phyloP scores from a whole-genome alignment of 2,797 vertebrate species.

The Sylvilagus floridanus region DNA sequence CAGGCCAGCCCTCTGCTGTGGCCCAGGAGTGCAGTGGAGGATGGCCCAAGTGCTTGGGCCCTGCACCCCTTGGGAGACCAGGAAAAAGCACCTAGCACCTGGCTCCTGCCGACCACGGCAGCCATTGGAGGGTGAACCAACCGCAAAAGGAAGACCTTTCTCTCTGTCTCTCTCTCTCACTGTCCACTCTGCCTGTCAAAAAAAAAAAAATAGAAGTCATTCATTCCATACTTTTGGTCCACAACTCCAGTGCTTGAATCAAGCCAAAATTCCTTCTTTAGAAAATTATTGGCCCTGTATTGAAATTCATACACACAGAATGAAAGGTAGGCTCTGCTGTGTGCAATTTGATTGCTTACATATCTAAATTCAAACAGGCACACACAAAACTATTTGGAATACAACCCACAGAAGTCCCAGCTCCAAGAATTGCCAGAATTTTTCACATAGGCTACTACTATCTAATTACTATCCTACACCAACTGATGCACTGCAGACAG shows the following conservation, averaged over 20 bases:
- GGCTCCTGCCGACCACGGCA: no score
- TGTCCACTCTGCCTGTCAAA: no score
- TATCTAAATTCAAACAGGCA: neutral
- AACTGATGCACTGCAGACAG: neutral
- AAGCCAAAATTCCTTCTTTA: neutral
- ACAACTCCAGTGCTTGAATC: neutral
- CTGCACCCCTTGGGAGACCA: no score
- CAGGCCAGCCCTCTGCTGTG: no score
- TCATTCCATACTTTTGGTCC: neutral
- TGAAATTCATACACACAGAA: neutral
- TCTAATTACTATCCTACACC: no score
- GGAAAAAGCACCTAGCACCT: no score
- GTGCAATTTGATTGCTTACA: neutral
- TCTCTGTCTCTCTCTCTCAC: no score
- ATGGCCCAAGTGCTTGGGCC: no score
- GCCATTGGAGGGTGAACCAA: no score
- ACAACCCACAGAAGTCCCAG: neutral
- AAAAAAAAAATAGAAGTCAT: neutral
- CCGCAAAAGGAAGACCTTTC: no score
- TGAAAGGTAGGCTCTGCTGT: no score
- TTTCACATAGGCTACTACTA: neutral
- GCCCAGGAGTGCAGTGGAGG: no score
- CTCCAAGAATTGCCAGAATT: neutral
- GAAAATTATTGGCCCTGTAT: neutral
- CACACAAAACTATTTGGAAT: neutral